phyloP scores from a whole-genome alignment of 2,888 invertebrate genomes.

The Fissipunctia ypsillon region DNA sequence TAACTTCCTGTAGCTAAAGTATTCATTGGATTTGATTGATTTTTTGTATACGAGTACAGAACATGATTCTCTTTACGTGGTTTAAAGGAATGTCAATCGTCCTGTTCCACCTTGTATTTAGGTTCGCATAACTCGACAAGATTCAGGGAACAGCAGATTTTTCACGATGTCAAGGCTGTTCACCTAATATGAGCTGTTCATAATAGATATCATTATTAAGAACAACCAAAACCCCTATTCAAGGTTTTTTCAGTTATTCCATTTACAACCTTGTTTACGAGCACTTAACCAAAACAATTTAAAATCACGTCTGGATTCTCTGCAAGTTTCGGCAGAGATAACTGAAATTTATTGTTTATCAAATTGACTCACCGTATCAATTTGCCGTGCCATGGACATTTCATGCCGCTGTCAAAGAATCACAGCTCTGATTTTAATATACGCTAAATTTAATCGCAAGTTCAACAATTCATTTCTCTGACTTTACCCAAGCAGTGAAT shows the following conservation, averaged over 20 bases:
- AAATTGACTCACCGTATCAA: background rate
- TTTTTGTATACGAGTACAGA: no score
- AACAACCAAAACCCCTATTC: background rate
- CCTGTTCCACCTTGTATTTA: no score
- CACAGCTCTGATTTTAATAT: background rate
- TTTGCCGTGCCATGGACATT: background rate
- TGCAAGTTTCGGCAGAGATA: background rate
- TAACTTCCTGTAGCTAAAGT: no score
- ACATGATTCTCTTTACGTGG: no score
- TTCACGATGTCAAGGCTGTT: background rate
- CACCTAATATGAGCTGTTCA: background rate
- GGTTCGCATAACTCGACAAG: background rate
- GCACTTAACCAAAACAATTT: background rate
- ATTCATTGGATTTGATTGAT: no score
- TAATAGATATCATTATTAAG: no score
- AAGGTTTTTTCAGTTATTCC: background rate
- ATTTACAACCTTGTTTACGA: background rate
- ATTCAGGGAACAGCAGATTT: background rate
- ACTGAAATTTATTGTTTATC: no score
- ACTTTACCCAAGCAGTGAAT: background rate
- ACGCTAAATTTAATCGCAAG: background rate
- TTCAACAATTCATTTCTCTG: background rate
- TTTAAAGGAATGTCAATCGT: no score
- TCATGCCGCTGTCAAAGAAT: background rate
- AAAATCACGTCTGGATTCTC: background rate